phyloP scores from a whole-genome alignment of 2,888 invertebrate species.

The Strigamia maritima region DNA sequence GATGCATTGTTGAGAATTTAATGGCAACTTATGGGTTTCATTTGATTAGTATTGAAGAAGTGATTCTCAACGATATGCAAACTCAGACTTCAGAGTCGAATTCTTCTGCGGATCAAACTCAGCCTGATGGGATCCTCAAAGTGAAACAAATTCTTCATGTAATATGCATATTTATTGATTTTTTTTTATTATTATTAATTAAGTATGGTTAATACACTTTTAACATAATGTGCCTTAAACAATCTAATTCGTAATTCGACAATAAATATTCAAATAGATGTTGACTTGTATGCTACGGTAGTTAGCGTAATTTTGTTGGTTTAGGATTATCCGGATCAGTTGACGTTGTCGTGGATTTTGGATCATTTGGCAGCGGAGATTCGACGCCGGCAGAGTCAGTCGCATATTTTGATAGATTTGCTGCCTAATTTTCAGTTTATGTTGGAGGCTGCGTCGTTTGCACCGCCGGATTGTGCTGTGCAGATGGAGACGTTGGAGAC shows the following conservation, averaged over 20 bases:
- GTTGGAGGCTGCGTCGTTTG: slow-evolving; percentile 1
- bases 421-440: slow-evolving; percentile 29
- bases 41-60: slow-evolving; percentile 9
- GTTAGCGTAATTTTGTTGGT: too few species aligned
- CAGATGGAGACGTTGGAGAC: neutral
- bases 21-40: slow-evolving; percentile 10
- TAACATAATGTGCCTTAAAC: too few species aligned
- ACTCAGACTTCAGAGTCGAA: neutral
- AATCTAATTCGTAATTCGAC: too few species aligned
- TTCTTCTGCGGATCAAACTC: neutral
- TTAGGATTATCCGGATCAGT: slow-evolving; percentile 24
- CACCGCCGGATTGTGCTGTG: neutral
- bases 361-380: slow-evolving; percentile 23
- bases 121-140: neutral
- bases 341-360: slow-evolving; percentile 17
- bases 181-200: neutral
- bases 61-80: neutral
- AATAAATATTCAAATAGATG: too few species aligned
- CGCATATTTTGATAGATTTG: slow-evolving; percentile 8
- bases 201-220: too few species aligned
- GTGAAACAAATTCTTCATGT: neutral
- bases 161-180: neutral
- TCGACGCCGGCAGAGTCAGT: neutral
- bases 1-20: neutral
- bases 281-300: too few species aligned